phyloP scores from a whole-genome alignment of 2,888 invertebrate genomes.

The Agrotis clavis region DNA sequence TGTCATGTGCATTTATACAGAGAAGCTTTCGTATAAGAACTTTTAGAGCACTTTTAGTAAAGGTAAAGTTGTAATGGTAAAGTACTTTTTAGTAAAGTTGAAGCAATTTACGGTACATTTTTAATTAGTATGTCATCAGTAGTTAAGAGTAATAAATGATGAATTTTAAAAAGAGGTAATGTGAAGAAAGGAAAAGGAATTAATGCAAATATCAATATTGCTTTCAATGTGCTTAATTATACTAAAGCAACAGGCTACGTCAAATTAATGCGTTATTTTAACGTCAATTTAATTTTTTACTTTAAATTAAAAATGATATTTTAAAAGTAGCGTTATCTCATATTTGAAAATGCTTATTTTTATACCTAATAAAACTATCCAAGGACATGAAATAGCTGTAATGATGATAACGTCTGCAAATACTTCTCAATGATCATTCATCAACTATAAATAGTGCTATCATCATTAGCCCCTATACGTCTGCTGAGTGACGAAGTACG shows the following conservation, averaged over 20 bases:
- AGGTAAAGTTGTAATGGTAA: background rate
- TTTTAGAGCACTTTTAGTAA: background rate
- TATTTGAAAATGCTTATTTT: background rate
- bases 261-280: no score
- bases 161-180: no score
- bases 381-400: background rate
- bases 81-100: background rate
- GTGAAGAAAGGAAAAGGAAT: no score
- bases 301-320: background rate
- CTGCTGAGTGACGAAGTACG: slow-evolving; percentile 17
- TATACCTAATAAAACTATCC: slow-evolving; percentile 1
- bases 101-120: no score
- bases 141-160: background rate
- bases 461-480: slow-evolving; percentile 37
- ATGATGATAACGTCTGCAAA: slow-evolving; percentile 4
- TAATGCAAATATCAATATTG: no score
- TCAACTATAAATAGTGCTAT: slow-evolving; percentile 32
- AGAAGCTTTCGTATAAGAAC: background rate
- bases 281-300: background rate
- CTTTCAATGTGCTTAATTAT: no score
- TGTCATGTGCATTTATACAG: slow-evolving; percentile 41
- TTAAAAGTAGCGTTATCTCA: background rate
- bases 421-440: slow-evolving; percentile 27
- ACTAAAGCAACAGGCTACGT: no score
- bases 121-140: background rate